phyloP scores from a whole-genome alignment of 2,797 vertebrate genomes.

The Heliangelus exortis region DNA sequence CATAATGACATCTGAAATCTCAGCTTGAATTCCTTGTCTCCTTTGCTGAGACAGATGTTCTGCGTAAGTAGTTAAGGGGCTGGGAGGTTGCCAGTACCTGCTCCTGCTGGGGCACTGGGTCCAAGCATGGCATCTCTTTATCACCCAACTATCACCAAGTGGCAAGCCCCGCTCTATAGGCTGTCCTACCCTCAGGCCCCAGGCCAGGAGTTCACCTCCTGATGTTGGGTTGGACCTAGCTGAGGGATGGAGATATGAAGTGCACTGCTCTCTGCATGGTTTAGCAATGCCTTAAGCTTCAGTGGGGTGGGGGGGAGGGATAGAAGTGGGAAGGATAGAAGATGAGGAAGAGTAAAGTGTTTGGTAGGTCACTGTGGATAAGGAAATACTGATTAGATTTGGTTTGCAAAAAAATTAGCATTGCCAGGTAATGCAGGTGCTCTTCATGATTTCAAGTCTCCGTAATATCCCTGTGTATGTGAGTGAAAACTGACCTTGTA shows the following conservation, averaged over 20 bases:
- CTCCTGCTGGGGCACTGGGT: not conserved
- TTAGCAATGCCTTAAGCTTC: not conserved
- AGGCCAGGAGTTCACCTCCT: no score
- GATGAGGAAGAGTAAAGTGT: no score
- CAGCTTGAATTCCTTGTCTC: not conserved
- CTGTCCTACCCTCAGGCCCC: no score
- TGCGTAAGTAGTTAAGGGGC: accelerated
- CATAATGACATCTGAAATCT: not conserved
- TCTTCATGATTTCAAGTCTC: not conserved
- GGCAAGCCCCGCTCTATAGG: not conserved
- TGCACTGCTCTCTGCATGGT: accelerated
- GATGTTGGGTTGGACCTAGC: not conserved
- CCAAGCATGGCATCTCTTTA: not conserved
- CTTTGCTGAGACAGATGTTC: not conserved
- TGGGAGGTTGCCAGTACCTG: not conserved
- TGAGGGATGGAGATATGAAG: not conserved
- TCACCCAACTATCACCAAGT: not conserved
- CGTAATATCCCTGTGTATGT: accelerated
- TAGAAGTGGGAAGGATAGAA: no score
- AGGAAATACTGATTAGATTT: not conserved
- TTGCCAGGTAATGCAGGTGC: not conserved
- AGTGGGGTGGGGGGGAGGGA: accelerated
- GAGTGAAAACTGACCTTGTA: not conserved
- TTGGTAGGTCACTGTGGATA: accelerated
- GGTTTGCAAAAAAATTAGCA: not conserved